Conservation (phyloP, 2,797 vertebrate genomes). For the Remorina albescens region DNA sequence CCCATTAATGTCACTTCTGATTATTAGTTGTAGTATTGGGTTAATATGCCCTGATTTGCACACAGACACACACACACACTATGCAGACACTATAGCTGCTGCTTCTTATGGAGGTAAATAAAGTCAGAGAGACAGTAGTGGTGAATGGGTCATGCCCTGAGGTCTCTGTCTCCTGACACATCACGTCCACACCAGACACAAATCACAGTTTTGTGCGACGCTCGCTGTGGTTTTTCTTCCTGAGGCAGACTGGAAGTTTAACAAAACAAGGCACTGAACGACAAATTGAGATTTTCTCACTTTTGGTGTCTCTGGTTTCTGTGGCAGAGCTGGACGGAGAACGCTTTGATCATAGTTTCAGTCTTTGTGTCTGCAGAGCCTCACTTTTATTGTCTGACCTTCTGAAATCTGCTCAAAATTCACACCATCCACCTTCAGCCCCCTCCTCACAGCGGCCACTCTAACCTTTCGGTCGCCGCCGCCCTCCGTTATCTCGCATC, state of each 20-base stretch:
- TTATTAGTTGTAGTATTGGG: no score
- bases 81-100: no score
- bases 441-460: background rate
- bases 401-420: constrained; percentile 1
- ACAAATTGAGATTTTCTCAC: background rate
- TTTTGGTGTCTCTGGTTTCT: background rate
- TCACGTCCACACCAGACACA: no score
- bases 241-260: background rate
- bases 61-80: no score
- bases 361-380: background rate
- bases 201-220: no score
- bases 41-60: no score
- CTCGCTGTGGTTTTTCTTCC: no score
- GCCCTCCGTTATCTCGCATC: constrained; percentile 6
- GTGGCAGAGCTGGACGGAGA: background rate
- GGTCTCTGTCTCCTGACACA: no score
- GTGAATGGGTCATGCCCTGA: no score
- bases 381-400: constrained; percentile 10
- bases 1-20: no score
- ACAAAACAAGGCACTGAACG: constrained; percentile 7
- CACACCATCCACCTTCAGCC: background rate
- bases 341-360: constrained; percentile 1
- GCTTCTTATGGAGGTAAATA: no score
- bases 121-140: no score
- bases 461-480: constrained; percentile 9